A percentile compares a stretch with the other conserved stretches of the same genome.
Conservation (phyloP, 2,888 invertebrate genomes). For the Lasioglossum vierecki region DNA sequence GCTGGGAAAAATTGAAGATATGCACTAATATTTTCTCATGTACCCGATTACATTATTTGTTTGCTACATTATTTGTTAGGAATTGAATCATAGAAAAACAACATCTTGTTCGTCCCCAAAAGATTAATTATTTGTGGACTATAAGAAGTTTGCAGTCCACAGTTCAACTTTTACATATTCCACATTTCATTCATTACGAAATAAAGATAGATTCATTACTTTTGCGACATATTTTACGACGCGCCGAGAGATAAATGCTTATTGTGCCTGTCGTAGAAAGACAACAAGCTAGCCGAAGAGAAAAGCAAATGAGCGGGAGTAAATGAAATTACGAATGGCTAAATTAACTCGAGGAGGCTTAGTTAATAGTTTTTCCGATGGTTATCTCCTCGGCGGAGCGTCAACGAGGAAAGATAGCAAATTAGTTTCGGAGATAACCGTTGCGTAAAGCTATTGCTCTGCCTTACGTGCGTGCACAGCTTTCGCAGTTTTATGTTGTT, state of each 20-base stretch:
- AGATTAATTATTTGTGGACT: too few species aligned
- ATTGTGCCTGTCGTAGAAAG: constrained; percentile 1
- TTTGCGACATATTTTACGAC: constrained; percentile 1
- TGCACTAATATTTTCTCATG: too few species aligned
- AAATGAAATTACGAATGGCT: constrained; percentile 41
- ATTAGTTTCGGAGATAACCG: constrained; percentile 57
- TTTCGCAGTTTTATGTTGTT: constrained; percentile 30
- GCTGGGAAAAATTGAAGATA: too few species aligned
- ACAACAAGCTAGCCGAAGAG: neutral
- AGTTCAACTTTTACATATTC: neutral
- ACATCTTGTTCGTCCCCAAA: too few species aligned
- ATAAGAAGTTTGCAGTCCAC: neutral
- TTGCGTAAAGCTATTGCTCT: constrained; percentile 46
- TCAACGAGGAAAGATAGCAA: constrained; percentile 45
- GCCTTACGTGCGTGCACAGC: constrained; percentile 13
- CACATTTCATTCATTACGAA: neutral
- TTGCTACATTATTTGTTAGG: too few species aligned
- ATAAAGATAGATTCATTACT: neutral
- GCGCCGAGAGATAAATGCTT: constrained; percentile 13
- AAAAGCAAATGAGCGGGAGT: constrained; percentile 26
- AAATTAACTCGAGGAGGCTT: constrained; percentile 43
- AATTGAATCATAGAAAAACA: too few species aligned
- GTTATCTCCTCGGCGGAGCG: constrained; percentile 39
- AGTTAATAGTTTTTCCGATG: constrained; percentile 57
- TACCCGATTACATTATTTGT: too few species aligned